These are phyloP conservation scores for Anagyrus pseudococci DNA, from an alignment of 2,888 invertebrate genomes.

Conservation along the genomic window DNA sequence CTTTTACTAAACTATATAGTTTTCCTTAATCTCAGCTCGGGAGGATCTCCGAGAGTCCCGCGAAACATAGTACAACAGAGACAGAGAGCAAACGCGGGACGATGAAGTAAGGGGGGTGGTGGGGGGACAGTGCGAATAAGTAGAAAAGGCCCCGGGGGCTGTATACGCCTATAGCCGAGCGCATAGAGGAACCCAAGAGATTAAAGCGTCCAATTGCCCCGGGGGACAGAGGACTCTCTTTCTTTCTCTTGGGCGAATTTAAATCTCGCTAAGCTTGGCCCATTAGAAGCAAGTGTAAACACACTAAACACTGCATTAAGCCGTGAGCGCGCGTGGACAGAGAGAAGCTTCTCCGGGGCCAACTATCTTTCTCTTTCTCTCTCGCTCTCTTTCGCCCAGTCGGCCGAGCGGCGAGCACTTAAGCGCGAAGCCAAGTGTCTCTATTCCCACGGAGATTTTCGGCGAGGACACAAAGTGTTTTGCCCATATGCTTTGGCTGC, in stretches of 20 bases:
- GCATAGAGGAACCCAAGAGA: slow-evolving; percentile 45
- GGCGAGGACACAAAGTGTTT: slow-evolving; percentile 29
- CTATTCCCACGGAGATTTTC: slow-evolving; percentile 59
- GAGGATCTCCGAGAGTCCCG: slow-evolving; percentile 4
- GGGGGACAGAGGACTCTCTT: slow-evolving; percentile 36
- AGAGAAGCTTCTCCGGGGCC: too few species aligned
- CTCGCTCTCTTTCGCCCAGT: too few species aligned
- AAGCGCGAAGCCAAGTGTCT: slow-evolving; percentile 56
- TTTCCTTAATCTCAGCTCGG: too few species aligned
- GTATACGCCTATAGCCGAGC: not conserved
- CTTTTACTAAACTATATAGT: too few species aligned
- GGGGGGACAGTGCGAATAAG: slow-evolving; percentile 37
- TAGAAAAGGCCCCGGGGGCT: slow-evolving; percentile 35
- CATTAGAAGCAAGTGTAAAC: slow-evolving; percentile 61
- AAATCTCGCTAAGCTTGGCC: slow-evolving; percentile 60
- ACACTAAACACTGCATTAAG: slow-evolving; percentile 60
- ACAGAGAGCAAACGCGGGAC: too few species aligned
- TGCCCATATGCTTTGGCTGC: slow-evolving; percentile 29
- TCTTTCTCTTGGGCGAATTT: slow-evolving; percentile 54
- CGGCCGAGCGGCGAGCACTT: slow-evolving; percentile 45
- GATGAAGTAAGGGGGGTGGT: too few species aligned
- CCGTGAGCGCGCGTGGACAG: slow-evolving; percentile 41
- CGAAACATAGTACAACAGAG: slow-evolving; percentile 35
- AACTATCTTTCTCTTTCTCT: too few species aligned
- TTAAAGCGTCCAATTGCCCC: slow-evolving; percentile 50